Evolutionary conservation across 2,113 vertebrate genomes (phyloP).

Genomic region (Tichodroma muraria): DNA sequence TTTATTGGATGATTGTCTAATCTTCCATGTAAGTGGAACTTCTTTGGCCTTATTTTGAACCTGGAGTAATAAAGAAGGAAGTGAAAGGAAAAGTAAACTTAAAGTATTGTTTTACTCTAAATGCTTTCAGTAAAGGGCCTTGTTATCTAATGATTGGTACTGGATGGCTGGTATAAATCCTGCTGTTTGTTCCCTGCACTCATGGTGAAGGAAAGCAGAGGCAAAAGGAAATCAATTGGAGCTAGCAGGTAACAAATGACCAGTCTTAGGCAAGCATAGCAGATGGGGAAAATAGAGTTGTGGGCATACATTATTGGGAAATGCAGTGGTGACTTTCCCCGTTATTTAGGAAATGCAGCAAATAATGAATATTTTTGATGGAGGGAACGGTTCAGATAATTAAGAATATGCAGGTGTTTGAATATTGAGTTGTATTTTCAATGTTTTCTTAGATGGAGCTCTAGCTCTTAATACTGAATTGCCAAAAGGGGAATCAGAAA

Average conservation of each 20-base stretch:
- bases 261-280: slow-evolving; percentile 70
- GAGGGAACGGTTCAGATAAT: not conserved
- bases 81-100: slow-evolving; percentile 74
- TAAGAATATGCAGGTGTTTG: not conserved
- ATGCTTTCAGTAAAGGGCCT: slow-evolving; percentile 76
- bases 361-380: slow-evolving; percentile 19
- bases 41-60: slow-evolving; percentile 74
- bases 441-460: not conserved
- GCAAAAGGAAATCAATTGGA: slow-evolving; percentile 82
- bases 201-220: slow-evolving; percentile 61
- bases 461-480: not conserved
- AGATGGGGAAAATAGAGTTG: slow-evolving; percentile 66
- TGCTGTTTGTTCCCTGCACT: slow-evolving; percentile 67
- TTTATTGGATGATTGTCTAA: slow-evolving; percentile 52
- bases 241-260: slow-evolving; percentile 80
- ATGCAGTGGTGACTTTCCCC: not conserved
- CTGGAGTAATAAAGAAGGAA: slow-evolving; percentile 72
- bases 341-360: slow-evolving; percentile 33
- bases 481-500: not conserved
- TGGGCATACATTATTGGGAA: slow-evolving; percentile 61
- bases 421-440: not conserved
- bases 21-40: slow-evolving; percentile 48
- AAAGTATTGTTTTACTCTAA: slow-evolving; percentile 79
- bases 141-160: slow-evolving; percentile 82
- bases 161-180: slow-evolving; percentile 76